Conservation (phyloP, 2,113 vertebrate genomes). For the Protobothrops flavoviridis region DNA sequence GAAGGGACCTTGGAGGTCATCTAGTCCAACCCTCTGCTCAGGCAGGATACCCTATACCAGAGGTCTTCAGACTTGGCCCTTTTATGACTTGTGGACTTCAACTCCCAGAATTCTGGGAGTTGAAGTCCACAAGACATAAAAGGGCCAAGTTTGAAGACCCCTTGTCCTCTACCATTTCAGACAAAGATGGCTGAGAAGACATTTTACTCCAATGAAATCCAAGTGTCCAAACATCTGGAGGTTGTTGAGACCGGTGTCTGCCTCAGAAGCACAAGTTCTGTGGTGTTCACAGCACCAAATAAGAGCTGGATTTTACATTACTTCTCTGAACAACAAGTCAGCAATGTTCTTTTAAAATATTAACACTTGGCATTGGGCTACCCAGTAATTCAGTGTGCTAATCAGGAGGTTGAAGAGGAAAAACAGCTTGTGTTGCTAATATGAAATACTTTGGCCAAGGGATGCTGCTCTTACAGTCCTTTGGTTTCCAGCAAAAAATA, state of each 20-base stretch:
- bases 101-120: too few species aligned
- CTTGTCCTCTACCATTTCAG: too few species aligned
- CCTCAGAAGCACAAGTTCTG: neutral
- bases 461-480: neutral
- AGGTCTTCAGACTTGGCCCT: too few species aligned
- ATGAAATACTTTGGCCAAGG: neutral
- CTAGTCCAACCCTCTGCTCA: too few species aligned
- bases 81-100: too few species aligned
- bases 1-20: too few species aligned
- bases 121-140: too few species aligned
- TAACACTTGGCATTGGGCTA: neutral
- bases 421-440: conserved; percentile 12
- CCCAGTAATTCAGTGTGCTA: conserved; percentile 1
- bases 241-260: neutral
- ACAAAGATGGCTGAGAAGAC: neutral
- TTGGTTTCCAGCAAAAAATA: neutral
- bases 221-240: neutral
- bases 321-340: neutral
- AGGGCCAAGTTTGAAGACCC: too few species aligned
- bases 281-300: neutral
- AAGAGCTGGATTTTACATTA: neutral
- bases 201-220: neutral
- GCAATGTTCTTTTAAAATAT: neutral
- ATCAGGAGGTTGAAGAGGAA: neutral
- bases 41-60: too few species aligned